Conservation (phyloP, 2,113 vertebrate species). For the Silurus meridionalis region DNA sequence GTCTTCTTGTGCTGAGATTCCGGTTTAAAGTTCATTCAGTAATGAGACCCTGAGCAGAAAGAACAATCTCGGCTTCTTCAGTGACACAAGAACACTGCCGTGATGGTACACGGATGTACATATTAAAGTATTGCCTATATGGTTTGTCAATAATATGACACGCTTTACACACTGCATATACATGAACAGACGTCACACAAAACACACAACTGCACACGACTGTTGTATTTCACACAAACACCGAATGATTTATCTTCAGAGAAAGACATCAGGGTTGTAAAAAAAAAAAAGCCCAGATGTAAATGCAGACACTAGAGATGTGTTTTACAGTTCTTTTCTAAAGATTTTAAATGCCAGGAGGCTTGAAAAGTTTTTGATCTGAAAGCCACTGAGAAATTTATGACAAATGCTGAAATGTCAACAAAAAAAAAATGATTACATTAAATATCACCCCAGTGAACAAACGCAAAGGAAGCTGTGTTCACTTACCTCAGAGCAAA, state of each 20-base stretch:
- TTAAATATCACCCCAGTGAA: not conserved
- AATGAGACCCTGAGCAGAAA: constrained; percentile 34
- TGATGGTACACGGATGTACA: not conserved
- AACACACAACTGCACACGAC: not conserved
- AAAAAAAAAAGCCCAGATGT: not conserved
- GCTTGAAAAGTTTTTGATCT: not conserved
- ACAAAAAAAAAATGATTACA: not conserved
- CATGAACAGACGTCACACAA: not conserved
- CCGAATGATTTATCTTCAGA: constrained; percentile 12
- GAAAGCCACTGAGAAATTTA: constrained; percentile 5
- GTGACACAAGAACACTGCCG: not conserved
- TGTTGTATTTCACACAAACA: not conserved
- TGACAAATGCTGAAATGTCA: constrained; percentile 4
- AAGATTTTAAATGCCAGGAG: not conserved
- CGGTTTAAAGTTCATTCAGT: constrained; percentile 56
- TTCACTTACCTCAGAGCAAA: constrained; percentile 4
- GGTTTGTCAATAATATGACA: not conserved
- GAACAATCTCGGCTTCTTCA: not conserved
- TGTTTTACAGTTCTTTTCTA: not conserved
- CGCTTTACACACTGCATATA: not conserved
- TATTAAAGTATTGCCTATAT: too few relatives aligned
- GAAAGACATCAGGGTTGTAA: not conserved
- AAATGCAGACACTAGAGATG: not conserved
- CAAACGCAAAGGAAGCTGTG: not conserved
- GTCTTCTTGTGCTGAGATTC: constrained; percentile 64